A percentile compares a stretch with the other conserved stretches of the same genome.
Evolutionary conservation across 1,140 invertebrate genomes (phyloP).

Genomic region (Conopomorpha cramerella): DNA sequence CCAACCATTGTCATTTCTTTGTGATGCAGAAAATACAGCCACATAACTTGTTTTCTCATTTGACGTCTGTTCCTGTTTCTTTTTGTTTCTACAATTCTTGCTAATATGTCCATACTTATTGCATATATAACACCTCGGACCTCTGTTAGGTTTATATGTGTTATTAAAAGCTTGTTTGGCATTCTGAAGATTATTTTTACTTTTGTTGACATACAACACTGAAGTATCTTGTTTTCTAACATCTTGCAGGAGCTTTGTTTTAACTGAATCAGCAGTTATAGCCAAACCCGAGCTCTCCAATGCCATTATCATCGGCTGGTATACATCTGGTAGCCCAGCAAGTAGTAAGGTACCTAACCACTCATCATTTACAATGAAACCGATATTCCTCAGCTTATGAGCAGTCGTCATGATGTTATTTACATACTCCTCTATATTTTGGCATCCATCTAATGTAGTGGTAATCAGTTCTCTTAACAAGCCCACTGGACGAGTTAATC

Average conservation of each 20-base stretch:
- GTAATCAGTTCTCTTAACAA: neutral
- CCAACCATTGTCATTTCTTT: conserved; percentile 3
- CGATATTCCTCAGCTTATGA: neutral
- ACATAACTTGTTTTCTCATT: conserved; percentile 7
- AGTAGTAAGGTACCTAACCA: neutral
- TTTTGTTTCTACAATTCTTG: conserved; percentile 4
- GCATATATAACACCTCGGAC: neutral
- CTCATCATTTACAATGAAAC: neutral
- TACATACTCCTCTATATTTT: neutral
- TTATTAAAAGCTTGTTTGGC: neutral
- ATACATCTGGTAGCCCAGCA: neutral
- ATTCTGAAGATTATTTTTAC: neutral
- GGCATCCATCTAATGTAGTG: neutral
- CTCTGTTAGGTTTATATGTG: neutral
- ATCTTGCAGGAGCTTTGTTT: neutral
- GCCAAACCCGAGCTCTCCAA: neutral
- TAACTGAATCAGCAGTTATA: neutral
- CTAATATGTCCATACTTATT: conserved; percentile 8
- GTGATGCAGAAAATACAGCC: conserved; percentile 8
- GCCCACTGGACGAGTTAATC: neutral
- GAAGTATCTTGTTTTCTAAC: neutral
- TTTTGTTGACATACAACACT: neutral
- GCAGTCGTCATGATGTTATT: neutral
- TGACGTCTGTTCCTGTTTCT: conserved; percentile 2
- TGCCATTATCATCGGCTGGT: neutral